These are phyloP conservation scores for Hydraecia micacea DNA, from an alignment of 2,888 invertebrate species.

Conservation along the genomic window DNA sequence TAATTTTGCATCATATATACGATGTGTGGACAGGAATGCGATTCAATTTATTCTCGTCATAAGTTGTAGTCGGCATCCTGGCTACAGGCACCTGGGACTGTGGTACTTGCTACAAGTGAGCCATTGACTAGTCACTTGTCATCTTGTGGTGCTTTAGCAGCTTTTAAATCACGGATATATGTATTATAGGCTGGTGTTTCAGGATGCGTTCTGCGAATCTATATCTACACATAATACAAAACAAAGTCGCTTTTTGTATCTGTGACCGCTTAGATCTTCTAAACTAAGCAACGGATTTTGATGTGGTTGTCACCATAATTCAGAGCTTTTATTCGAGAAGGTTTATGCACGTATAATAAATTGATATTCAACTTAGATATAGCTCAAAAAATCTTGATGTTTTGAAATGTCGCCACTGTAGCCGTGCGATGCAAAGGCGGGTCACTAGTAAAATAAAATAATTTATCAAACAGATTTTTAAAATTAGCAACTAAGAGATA, in stretches of 20 bases:
- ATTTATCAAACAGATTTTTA: background rate
- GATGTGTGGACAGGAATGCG: slow-evolving; percentile 26
- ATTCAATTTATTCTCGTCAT: slow-evolving; percentile 52
- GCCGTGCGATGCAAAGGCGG: background rate
- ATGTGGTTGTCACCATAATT: background rate
- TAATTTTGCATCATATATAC: slow-evolving; percentile 13
- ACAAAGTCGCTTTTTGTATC: no score
- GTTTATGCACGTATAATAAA: background rate
- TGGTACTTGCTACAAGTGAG: background rate
- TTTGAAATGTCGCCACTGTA: background rate
- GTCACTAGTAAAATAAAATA: background rate
- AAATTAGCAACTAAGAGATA: background rate
- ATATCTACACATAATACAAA: background rate
- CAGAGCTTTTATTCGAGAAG: background rate
- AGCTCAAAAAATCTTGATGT: background rate
- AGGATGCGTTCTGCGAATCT: background rate
- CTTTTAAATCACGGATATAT: slow-evolving; percentile 14
- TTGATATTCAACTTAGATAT: background rate
- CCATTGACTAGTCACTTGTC: slow-evolving; percentile 21
- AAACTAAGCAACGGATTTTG: background rate
- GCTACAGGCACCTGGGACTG: slow-evolving; percentile 7
- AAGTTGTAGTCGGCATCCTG: slow-evolving; percentile 35
- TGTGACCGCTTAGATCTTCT: background rate
- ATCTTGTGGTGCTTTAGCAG: background rate
- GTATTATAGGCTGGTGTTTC: background rate